Conservation (phyloP, 2,797 vertebrate genomes). For the Helarctos malayanus region DNA sequence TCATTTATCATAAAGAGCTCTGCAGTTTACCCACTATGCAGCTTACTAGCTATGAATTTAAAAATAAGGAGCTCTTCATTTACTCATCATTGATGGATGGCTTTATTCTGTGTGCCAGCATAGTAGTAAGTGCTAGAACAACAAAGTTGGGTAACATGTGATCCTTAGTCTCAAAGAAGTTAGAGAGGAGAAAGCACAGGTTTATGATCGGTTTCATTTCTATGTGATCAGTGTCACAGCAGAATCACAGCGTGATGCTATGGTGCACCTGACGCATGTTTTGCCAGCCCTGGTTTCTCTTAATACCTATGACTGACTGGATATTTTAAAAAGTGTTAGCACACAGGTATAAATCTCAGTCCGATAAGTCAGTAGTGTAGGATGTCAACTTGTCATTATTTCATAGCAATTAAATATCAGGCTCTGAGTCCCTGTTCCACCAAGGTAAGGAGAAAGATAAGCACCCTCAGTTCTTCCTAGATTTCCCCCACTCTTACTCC, state of each 20-base stretch:
- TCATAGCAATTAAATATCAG: neutral
- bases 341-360: neutral
- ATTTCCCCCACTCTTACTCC: neutral
- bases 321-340: neutral
- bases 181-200: neutral
- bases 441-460: neutral
- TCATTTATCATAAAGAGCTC: neutral
- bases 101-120: neutral
- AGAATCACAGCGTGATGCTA: neutral
- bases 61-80: neutral
- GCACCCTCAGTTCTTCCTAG: neutral
- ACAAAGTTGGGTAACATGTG: neutral
- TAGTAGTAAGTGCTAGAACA: neutral
- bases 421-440: neutral
- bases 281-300: neutral
- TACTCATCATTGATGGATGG: neutral
- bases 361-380: neutral
- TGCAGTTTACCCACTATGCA: neutral
- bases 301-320: neutral
- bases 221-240: neutral
- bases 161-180: neutral
- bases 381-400: neutral
- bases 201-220: conserved; percentile 9
- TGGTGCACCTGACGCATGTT: neutral
- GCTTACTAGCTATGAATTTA: neutral